These are phyloP conservation scores for Cisticola juncidis DNA, from an alignment of 2,113 vertebrate species.

Conservation along the genomic window DNA sequence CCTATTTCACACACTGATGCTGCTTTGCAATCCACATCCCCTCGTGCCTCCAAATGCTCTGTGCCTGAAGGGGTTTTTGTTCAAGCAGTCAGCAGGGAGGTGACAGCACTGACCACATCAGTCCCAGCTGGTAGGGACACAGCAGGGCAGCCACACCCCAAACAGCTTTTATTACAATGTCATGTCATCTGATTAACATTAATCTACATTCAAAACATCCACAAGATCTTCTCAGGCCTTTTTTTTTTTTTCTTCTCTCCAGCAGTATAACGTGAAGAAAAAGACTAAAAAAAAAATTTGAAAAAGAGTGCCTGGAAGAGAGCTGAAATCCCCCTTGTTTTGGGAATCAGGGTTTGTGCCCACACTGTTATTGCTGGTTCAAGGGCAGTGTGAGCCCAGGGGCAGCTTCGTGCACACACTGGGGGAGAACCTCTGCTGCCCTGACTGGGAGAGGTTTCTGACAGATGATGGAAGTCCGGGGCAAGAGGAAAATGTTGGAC, in stretches of 20 bases:
- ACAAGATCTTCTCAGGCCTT: neutral
- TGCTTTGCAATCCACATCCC: neutral
- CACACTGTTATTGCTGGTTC: neutral
- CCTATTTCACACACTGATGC: neutral
- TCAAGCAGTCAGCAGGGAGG: neutral
- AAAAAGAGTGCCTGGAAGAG: neutral
- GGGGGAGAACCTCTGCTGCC: neutral
- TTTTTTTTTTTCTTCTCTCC: neutral
- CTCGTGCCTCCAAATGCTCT: neutral
- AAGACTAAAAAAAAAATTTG: neutral
- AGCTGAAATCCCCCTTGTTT: neutral
- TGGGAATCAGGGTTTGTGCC: neutral
- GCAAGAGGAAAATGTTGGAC: neutral
- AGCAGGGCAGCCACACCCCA: neutral
- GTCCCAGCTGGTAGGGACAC: neutral
- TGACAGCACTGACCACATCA: neutral
- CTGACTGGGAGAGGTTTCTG: neutral
- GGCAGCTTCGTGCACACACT: rapidly evolving
- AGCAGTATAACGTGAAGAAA: neutral
- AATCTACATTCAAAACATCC: neutral
- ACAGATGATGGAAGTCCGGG: neutral
- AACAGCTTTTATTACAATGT: neutral
- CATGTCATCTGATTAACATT: neutral
- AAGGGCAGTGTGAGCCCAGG: neutral
- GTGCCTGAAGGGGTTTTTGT: neutral